Base-by-base conservation (phyloP, 2,113 vertebrate genomes). In the Ophthalmolycus amberensis region DNA sequence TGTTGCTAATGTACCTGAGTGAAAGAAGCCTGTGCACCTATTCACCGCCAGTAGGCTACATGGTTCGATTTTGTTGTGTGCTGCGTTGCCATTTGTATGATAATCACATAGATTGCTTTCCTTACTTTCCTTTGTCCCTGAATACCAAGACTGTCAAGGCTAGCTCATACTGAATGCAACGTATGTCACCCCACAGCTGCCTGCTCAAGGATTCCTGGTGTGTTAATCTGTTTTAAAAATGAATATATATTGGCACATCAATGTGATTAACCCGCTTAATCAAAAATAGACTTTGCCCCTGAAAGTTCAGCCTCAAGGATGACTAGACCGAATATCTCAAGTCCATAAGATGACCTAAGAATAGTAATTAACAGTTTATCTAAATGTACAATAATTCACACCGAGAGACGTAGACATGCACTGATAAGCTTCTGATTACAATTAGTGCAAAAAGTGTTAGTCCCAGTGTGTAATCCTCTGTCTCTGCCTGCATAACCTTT, bases 41-140 rank as follows among this genome's bases (percentile, higher is more conserved):
- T 84, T 80, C 79, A 63, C 34, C 22, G 52, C 37, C 71, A 52
- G 29, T 8, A 27, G 16, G 60, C 70, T 48, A 38, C 40, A 70
- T 70, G 27, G 54, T 80, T 65, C 20, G 12, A 70, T 75, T 74
- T 75, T 32, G 77, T 69, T 71, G 18, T 44, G 62, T 63, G 72
- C 68, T 59, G 58, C 44, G 76, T 75, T 75, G 68, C 52, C 56
- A 90, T 88, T 90, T 88, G 71, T 84, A 91, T 87, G 85, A 88
- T 88, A 85, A 88, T 89, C 83, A 83, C 76, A 87, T 71, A 84
- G 50, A 82, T 74, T 74, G 75, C 73, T 80, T 85, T 85, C 71
- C 73, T 76, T 80, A 42, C 29, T 83, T 75, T 82, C 34, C 52
- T 79, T 83, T 85, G 80, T 82, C 67, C 84, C 80, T 85, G 82